These are phyloP conservation scores for Paedocypris sp. DNA, from an alignment of 2,113 vertebrate genomes.

Conservation along the genomic window DNA sequence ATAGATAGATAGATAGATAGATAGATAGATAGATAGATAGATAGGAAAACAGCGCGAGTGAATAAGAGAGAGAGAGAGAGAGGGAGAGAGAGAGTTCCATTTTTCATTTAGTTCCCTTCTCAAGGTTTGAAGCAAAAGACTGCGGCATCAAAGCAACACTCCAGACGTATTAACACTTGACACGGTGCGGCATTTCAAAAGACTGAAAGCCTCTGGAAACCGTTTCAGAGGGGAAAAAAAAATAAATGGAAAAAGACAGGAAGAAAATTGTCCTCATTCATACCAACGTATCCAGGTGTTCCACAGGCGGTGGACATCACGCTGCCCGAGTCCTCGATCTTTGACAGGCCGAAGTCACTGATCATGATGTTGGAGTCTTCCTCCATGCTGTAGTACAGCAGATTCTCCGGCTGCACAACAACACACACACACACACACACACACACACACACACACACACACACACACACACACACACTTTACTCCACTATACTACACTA, in stretches of 20 bases:
- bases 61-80: background rate
- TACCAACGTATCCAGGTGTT: slow-evolving; percentile 77
- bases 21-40: too few species aligned
- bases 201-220: slow-evolving; percentile 18
- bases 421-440: too few species aligned
- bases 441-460: too few species aligned
- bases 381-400: slow-evolving; percentile 77
- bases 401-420: slow-evolving; percentile 70
- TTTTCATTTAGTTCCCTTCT: slow-evolving; percentile 35
- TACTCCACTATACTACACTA: too few species aligned
- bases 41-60: too few species aligned
- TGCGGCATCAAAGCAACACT: slow-evolving; percentile 46
- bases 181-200: slow-evolving; percentile 30
- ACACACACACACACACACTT: too few species aligned
- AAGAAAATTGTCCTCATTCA: slow-evolving; percentile 28
- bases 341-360: slow-evolving; percentile 76
- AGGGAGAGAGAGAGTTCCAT: background rate
- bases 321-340: slow-evolving; percentile 70
- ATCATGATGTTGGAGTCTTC: slow-evolving; percentile 86
- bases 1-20: too few species aligned
- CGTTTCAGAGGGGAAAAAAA: slow-evolving; percentile 29
- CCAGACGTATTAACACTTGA: slow-evolving; percentile 44
- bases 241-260: background rate
- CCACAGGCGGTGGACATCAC: slow-evolving; percentile 76
- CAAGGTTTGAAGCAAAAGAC: slow-evolving; percentile 18